A percentile compares a stretch with the other conserved stretches of the same genome.
Evolutionary conservation across 2,797 vertebrate species (phyloP).

Genomic region (Fundulus diaphanus): DNA sequence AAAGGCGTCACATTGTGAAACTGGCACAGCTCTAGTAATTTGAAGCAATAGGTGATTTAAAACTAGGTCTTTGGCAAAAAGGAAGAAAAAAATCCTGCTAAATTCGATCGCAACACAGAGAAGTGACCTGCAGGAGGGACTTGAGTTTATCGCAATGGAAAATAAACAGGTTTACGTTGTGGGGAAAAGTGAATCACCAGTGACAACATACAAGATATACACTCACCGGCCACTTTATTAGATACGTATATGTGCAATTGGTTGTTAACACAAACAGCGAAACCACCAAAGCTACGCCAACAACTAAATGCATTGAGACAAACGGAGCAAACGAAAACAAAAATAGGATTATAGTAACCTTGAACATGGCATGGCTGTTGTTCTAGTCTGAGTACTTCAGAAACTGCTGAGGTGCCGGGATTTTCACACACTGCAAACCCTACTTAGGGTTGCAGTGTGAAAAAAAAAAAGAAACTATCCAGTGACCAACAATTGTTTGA

Average conservation of each 20-base stretch:
- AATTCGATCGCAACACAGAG: slow-evolving; percentile 36
- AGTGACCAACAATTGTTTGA: background rate
- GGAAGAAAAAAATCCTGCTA: slow-evolving; percentile 37
- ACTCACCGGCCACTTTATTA: background rate
- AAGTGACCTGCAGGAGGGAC: slow-evolving; percentile 17
- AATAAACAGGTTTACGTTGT: background rate
- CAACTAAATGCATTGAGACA: background rate
- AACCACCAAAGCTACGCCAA: background rate
- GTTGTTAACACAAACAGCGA: background rate
- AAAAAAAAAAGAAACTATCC: background rate
- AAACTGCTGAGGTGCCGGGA: background rate
- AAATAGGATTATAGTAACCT: background rate
- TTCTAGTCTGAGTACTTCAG: background rate
- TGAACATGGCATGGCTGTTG: background rate
- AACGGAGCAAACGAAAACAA: background rate
- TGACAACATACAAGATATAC: background rate
- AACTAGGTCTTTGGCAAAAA: slow-evolving; percentile 33
- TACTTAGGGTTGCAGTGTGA: too few relatives aligned
- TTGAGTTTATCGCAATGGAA: background rate
- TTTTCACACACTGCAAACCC: background rate
- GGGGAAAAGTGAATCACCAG: background rate
- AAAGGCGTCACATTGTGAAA: slow-evolving; percentile 55
- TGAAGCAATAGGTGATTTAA: slow-evolving; percentile 54
- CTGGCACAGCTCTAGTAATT: slow-evolving; percentile 52
- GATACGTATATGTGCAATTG: background rate